phyloP scores from a whole-genome alignment of 2,888 invertebrate species.

The Polydrusus pterygomalis region DNA sequence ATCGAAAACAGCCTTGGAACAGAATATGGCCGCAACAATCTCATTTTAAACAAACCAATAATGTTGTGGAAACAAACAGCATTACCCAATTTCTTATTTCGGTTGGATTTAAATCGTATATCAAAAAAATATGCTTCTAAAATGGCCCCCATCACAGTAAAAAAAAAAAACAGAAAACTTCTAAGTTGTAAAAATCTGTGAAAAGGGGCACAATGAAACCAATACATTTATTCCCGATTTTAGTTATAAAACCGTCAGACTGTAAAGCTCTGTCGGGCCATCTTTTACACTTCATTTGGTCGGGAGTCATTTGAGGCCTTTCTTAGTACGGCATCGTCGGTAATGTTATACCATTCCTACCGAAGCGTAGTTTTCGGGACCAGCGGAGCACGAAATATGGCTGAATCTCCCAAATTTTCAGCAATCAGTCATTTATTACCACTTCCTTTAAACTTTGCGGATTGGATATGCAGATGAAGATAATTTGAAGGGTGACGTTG shows the following conservation, averaged over 20 bases:
- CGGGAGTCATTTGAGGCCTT: conserved; percentile 64
- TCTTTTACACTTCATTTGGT: conserved; percentile 71
- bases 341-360: conserved; percentile 24
- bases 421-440: conserved; percentile 55
- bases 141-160: background rate
- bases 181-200: conserved; percentile 11
- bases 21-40: too few relatives aligned
- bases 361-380: conserved; percentile 68
- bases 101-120: too few relatives aligned
- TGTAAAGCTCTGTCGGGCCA: conserved; percentile 68
- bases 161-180: background rate
- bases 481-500: conserved; percentile 13
- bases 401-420: conserved; percentile 66
- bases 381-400: conserved; percentile 71
- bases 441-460: conserved; percentile 23
- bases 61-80: too few relatives aligned
- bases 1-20: too few relatives aligned
- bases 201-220: conserved; percentile 25
- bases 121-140: too few relatives aligned
- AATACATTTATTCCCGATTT: conserved; percentile 30
- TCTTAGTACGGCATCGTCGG: conserved; percentile 45
- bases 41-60: too few relatives aligned
- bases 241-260: conserved; percentile 65
- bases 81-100: too few relatives aligned
- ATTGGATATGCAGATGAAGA: conserved; percentile 28